Percentiles rank a stretch among this genome's conserved stretches.
phyloP scores from a whole-genome alignment of 1,140 invertebrate species.

The Drosophila sproati region DNA sequence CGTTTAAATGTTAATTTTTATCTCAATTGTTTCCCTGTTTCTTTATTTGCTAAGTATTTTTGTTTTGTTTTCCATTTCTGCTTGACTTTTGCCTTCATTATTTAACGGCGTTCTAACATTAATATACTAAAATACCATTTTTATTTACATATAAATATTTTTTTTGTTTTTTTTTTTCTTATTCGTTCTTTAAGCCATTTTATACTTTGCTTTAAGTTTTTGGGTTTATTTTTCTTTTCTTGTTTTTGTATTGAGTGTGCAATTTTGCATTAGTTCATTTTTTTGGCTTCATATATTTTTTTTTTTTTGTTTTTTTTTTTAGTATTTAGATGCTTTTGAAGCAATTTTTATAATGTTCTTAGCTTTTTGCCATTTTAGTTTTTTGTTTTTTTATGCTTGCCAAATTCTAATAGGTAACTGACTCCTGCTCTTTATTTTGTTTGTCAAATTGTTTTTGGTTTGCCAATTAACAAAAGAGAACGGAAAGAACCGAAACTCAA shows the following conservation, averaged over 20 bases:
- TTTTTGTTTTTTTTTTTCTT: conserved; percentile 34
- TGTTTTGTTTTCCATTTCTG: conserved; percentile 18
- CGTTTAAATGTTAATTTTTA: conserved; percentile 81
- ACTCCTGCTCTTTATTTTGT: conserved; percentile 77
- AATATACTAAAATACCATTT: conserved; percentile 76
- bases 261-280: conserved; percentile 37
- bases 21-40: conserved; percentile 83
- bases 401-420: conserved; percentile 84
- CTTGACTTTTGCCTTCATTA: conserved; percentile 47
- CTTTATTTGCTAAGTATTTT: conserved; percentile 80
- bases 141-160: conserved; percentile 67
- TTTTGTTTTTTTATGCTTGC: conserved; percentile 59
- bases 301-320: conserved; percentile 26
- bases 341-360: conserved; percentile 54
- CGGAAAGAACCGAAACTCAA: conserved; percentile 42
- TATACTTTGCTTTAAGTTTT: conserved; percentile 40
- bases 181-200: conserved; percentile 52
- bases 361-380: conserved; percentile 35
- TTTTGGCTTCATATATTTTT: conserved; percentile 12
- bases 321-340: conserved; percentile 77
- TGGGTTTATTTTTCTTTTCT: conserved; percentile 23
- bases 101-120: conserved; percentile 73
- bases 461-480: conserved; percentile 77
- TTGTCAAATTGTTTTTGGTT: conserved; percentile 74
- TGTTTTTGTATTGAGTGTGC: conserved; percentile 55